Evolutionary conservation across 2,888 invertebrate genomes (phyloP), one percentile per base, ranked within the genome.

Genomic region (Formica aserva): DNA sequence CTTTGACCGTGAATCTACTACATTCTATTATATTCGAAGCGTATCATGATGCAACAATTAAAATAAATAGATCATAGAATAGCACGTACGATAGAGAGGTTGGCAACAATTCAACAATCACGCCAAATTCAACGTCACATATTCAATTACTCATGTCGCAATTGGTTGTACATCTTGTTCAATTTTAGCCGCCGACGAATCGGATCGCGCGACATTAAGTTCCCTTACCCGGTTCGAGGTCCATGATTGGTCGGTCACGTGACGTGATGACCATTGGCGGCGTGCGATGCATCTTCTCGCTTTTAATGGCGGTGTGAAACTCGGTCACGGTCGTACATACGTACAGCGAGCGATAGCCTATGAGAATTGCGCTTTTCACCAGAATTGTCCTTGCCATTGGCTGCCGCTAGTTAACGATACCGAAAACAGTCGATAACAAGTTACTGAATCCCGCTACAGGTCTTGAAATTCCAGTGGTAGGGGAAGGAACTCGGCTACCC

Each of bases 281-380:
- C 18, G 0, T 55, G 32, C 29, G 35, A 6, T 26, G 52, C 55
- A 55, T 13, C 55, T n/a, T 66, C n/a, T n/a, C 66, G 38, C n/a
- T 26, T 77, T 45, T 22, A 22, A 78, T 78, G 71, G 60, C 57
- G 78, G 8, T 60, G 55, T 32, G 29, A 41, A 69, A 78, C 57
- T 48, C 69, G 78, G 66, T 1, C 26, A 26, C 26, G 26, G 1
- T 26, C 26, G 26, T 26, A 26, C 26, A 26, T 26, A 26, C 26
- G 1, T 26, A 26, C 22, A 22, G 22, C 22, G 22, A 22, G 22
- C 22, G 22, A 22, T 22, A 22, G 0, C 22, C 22, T 22, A 22
- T 22, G 22, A 22, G 22, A 22, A 22, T 22, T 22, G 22, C 22
- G 22, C 22, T 22, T 22, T 22, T 22, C 22, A 22, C 22, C 22